Evolutionary conservation across 2,888 invertebrate species (phyloP).

Genomic region (Heliconius erato): DNA sequence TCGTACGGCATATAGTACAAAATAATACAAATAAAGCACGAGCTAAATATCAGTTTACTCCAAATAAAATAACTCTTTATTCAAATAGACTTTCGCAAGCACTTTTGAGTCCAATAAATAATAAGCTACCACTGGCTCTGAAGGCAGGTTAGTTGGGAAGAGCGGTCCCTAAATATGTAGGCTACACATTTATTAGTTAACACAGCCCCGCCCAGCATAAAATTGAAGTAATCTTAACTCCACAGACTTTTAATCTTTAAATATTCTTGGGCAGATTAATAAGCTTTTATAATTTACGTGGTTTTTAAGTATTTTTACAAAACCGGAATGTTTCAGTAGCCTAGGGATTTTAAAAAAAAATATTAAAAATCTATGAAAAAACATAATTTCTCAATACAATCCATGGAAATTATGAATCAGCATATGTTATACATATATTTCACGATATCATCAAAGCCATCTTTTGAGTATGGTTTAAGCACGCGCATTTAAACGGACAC

Average conservation of each 20-base stretch:
- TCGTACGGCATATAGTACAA: not conserved
- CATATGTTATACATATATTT: constrained; percentile 53
- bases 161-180: too few species aligned
- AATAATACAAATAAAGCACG: not conserved
- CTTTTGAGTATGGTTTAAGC: constrained; percentile 43
- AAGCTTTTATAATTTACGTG: too few species aligned
- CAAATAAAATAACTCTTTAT: too few species aligned
- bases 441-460: constrained; percentile 38
- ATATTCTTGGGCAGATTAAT: too few species aligned
- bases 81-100: too few species aligned
- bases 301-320: not conserved
- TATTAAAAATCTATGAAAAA: not conserved
- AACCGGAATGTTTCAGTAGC: not conserved
- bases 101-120: too few species aligned
- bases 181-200: too few species aligned
- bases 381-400: not conserved
- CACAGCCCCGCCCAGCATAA: too few species aligned
- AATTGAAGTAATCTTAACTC: too few species aligned
- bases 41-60: not conserved
- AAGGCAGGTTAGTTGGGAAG: too few species aligned
- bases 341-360: not conserved
- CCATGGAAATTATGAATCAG: constrained; percentile 62
- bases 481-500: constrained; percentile 49
- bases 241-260: too few species aligned
- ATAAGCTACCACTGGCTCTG: too few species aligned